phyloP scores from a whole-genome alignment of 30 jellyfish, hydroid and myxozoan species.

The Chrysaora quinquecirrha region DNA sequence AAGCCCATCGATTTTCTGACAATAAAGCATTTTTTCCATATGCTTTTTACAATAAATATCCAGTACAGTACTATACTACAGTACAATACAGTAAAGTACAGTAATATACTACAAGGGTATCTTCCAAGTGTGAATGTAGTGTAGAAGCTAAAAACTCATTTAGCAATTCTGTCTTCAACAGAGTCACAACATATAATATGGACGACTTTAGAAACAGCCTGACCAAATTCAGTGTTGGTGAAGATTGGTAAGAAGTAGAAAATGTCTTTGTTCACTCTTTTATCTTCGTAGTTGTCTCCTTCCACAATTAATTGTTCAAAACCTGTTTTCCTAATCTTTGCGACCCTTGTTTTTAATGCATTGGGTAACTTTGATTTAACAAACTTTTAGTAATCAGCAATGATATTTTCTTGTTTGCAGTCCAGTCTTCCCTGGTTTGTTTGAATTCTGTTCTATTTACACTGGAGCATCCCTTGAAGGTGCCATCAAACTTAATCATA shows the following conservation, averaged over 20 bases:
- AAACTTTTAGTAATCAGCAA: no score
- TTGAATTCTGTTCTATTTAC: conserved; percentile 89
- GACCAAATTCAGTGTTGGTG: conserved; percentile 95
- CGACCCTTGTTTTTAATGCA: no score
- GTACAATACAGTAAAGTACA: no score
- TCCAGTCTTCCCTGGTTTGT: conserved; percentile 94
- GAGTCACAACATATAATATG: conserved; percentile 86
- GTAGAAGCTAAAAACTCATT: neutral
- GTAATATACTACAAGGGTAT: no score
- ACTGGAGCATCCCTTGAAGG: conserved; percentile 98
- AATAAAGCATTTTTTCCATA: no score
- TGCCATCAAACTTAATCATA: conserved; percentile 81
- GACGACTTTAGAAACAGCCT: conserved; percentile 68
- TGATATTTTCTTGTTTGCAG: conserved; percentile 17
- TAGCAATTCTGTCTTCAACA: neutral
- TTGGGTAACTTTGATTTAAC: neutral
- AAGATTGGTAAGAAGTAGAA: conserved; percentile 92
- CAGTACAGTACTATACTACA: no score
- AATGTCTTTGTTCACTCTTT: no score
- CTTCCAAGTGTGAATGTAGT: no score
- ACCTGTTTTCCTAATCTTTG: no score
- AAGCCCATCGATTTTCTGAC: neutral
- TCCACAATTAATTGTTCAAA: no score
- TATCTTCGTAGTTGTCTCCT: no score
- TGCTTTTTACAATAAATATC: neutral